These are phyloP conservation scores for Ephestia elutella DNA, from an alignment of 1,140 invertebrate genomes.

Conservation along the genomic window DNA sequence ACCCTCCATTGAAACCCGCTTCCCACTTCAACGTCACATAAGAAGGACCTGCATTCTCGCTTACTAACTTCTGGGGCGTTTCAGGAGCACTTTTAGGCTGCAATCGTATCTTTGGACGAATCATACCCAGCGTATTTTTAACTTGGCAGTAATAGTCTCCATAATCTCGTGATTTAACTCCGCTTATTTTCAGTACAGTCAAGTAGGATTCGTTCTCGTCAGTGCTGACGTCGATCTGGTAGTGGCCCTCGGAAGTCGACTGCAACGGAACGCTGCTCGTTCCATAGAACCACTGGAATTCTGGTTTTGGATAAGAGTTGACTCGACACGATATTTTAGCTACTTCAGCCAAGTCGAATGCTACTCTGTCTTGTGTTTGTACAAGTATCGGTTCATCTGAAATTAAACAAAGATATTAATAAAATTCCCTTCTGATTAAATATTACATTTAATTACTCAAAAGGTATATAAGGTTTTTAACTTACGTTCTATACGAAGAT, in stretches of 20 bases:
- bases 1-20: slow-evolving; percentile 91
- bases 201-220: slow-evolving; percentile 91
- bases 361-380: slow-evolving; percentile 91
- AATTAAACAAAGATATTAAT: slow-evolving; percentile 8
- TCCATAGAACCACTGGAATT: slow-evolving; percentile 92
- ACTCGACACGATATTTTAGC: slow-evolving; percentile 91
- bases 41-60: slow-evolving; percentile 82
- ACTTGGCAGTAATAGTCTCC: slow-evolving; percentile 92
- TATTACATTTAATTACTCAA: no score
- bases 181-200: slow-evolving; percentile 84
- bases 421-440: no score
- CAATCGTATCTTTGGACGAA: slow-evolving; percentile 84
- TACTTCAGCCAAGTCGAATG: slow-evolving; percentile 87
- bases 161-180: slow-evolving; percentile 86
- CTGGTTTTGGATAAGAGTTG: slow-evolving; percentile 92
- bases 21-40: slow-evolving; percentile 88
- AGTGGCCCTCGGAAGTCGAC: slow-evolving; percentile 87
- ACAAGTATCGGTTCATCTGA: slow-evolving; percentile 88
- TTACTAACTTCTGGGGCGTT: slow-evolving; percentile 81
- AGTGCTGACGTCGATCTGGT: slow-evolving; percentile 86
- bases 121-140: slow-evolving; percentile 83
- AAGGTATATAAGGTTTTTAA: slow-evolving; percentile 38
- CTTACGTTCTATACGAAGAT: slow-evolving; percentile 91
- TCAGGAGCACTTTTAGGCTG: slow-evolving; percentile 91
- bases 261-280: slow-evolving; percentile 81